A percentile compares a stretch with the other conserved stretches of the same genome.
phyloP scores from a whole-genome alignment of 2,888 invertebrate genomes.

The Dascillus cervinus region DNA sequence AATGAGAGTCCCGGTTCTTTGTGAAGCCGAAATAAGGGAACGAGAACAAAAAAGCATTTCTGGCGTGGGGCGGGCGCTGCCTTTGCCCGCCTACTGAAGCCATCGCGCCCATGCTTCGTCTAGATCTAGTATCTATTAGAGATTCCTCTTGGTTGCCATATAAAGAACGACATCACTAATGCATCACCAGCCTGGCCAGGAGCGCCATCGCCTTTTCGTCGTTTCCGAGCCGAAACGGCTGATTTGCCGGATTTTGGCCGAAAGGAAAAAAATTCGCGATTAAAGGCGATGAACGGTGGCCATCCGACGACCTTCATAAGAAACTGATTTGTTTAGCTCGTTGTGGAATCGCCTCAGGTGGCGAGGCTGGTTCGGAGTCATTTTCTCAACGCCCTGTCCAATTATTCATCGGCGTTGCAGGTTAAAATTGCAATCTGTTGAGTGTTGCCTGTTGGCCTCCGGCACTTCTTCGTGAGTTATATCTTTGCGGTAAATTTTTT shows the following conservation, averaged over 20 bases:
- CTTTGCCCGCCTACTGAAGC: conserved; percentile 32
- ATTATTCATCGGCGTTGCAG: conserved; percentile 32
- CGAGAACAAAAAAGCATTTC: conserved; percentile 29
- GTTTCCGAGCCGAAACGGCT: no score
- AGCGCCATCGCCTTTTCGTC: no score
- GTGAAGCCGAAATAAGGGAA: conserved; percentile 36
- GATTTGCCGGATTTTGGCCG: no score
- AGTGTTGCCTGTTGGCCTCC: conserved; percentile 22
- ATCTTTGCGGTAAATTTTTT: no score
- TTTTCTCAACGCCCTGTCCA: conserved; percentile 33
- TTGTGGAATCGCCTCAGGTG: conserved; percentile 28
- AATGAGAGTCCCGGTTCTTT: conserved; percentile 31
- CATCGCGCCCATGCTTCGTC: conserved; percentile 20
- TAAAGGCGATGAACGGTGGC: conserved; percentile 10
- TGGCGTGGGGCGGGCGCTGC: conserved; percentile 31
- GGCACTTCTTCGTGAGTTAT: no score
- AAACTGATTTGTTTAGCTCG: conserved; percentile 28
- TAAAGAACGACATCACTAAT: no score
- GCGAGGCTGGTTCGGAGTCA: conserved; percentile 29
- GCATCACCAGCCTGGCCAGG: no score
- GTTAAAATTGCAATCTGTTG: conserved; percentile 25
- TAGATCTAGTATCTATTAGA: conserved; percentile 14
- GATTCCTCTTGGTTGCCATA: no score
- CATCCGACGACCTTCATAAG: conserved; percentile 30
- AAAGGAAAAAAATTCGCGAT: no score